A percentile compares a stretch with the other conserved stretches of the same genome.
These are phyloP conservation scores for Triplophysa yarkandensis DNA, from an alignment of 2,797 vertebrate genomes.

Conservation along the genomic window DNA sequence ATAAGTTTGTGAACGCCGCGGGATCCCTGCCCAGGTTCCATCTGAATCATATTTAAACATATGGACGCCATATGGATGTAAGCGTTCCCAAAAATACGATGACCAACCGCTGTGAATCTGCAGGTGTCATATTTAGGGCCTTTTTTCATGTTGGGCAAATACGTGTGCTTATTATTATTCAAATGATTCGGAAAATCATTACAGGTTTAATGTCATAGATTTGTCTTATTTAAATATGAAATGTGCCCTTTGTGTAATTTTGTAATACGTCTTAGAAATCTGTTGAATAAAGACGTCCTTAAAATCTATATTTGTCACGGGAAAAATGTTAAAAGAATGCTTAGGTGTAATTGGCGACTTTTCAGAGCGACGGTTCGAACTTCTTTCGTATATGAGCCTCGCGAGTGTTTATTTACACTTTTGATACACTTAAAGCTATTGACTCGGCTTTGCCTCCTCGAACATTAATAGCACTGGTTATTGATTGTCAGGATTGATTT, in stretches of 20 bases:
- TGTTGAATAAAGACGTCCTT: background rate
- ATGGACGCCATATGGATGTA: conserved; percentile 57
- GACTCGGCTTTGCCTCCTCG: conserved; percentile 49
- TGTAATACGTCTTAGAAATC: background rate
- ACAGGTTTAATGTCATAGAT: background rate
- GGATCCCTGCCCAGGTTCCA: conserved; percentile 58
- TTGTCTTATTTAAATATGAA: too few species aligned
- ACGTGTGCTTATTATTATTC: background rate
- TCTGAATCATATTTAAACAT: conserved; percentile 65
- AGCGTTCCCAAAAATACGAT: conserved; percentile 44
- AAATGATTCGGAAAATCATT: conserved; percentile 4
- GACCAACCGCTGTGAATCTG: conserved; percentile 26
- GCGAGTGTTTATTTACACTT: conserved; percentile 60
- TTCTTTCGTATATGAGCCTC: conserved; percentile 39
- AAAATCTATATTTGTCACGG: background rate
- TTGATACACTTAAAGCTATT: conserved; percentile 60
- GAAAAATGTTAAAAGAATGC: conserved; percentile 8
- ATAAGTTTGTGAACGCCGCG: conserved; percentile 63
- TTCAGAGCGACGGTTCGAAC: conserved; percentile 11
- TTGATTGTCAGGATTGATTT: conserved; percentile 60
- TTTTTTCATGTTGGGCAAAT: conserved; percentile 16
- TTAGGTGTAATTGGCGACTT: conserved; percentile 28
- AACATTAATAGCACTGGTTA: conserved; percentile 54
- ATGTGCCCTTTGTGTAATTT: background rate
- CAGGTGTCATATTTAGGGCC: conserved; percentile 28